Percentiles rank a stretch among this genome's conserved stretches.
Evolutionary conservation across 2,113 vertebrate species (phyloP).

Genomic region (Epinephelus fuscoguttatus): DNA sequence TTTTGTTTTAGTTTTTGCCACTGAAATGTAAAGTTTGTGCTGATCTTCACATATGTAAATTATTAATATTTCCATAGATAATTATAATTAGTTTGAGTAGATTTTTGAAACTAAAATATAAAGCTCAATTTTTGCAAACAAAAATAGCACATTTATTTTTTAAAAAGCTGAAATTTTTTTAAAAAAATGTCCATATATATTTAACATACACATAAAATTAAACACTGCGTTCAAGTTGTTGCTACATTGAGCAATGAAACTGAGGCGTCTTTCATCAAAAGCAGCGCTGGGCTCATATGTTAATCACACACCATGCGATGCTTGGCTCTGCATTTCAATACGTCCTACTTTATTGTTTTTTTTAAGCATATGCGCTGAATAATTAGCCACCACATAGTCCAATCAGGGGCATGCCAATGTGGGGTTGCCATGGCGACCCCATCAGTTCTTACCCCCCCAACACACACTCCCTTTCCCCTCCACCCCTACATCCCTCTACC

Average conservation of each 20-base stretch:
- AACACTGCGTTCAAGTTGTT: slow-evolving; percentile 3
- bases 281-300: slow-evolving; percentile 63
- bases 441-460: slow-evolving; percentile 62
- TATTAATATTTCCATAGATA: background rate
- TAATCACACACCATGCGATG: slow-evolving; percentile 73
- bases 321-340: slow-evolving; percentile 82
- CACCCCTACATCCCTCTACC: slow-evolving; percentile 20
- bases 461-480: background rate
- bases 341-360: slow-evolving; percentile 83
- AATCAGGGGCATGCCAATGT: slow-evolving; percentile 82
- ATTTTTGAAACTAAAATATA: background rate
- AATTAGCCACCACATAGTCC: slow-evolving; percentile 82
- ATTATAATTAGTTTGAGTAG: background rate
- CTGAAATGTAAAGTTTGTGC: slow-evolving; percentile 21
- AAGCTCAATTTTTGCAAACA: background rate
- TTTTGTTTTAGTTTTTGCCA: slow-evolving; percentile 26
- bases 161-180: background rate
- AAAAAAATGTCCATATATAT: background rate
- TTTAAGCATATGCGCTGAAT: slow-evolving; percentile 84
- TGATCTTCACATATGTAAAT: background rate
- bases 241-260: slow-evolving; percentile 5
- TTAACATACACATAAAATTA: background rate
- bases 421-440: slow-evolving; percentile 80
- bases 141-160: background rate
- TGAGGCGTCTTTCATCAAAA: slow-evolving; percentile 53